phyloP scores from a whole-genome alignment of 2,797 vertebrate species.

The Naso thynnoides region DNA sequence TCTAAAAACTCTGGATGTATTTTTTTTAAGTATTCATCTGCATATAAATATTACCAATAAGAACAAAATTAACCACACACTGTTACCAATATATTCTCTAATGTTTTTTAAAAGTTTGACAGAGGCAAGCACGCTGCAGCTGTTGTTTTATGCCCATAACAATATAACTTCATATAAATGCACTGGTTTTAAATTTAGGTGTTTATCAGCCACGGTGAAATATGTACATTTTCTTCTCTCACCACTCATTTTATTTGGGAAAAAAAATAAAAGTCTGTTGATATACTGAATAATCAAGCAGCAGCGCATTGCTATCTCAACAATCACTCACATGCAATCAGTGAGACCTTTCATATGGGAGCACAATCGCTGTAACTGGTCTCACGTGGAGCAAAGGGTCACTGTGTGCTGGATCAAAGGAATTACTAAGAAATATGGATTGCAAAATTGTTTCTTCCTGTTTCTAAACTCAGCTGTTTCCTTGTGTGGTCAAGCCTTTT shows the following conservation, averaged over 20 bases:
- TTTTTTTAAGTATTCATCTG: too few species aligned
- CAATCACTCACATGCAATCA: constrained; percentile 6
- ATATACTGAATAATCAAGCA: background rate
- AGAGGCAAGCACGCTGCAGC: too few species aligned
- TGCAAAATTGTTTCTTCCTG: constrained; percentile 6
- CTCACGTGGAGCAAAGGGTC: background rate
- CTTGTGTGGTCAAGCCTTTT: background rate
- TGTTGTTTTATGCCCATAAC: too few species aligned
- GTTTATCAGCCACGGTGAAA: background rate
- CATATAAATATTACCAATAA: too few species aligned
- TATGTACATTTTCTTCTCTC: background rate
- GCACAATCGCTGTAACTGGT: background rate
- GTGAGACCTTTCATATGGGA: background rate
- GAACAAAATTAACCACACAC: too few species aligned
- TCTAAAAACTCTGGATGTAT: too few species aligned
- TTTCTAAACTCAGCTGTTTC: background rate
- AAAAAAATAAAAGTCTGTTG: background rate
- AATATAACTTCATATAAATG: background rate
- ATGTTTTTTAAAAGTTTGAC: too few species aligned
- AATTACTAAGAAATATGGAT: background rate
- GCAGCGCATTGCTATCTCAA: background rate
- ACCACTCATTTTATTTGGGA: background rate
- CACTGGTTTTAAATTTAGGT: background rate
- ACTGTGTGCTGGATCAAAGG: background rate
- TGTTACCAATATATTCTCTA: too few species aligned